phyloP scores from a whole-genome alignment of 2,113 vertebrate species.

The Mirza zaza region DNA sequence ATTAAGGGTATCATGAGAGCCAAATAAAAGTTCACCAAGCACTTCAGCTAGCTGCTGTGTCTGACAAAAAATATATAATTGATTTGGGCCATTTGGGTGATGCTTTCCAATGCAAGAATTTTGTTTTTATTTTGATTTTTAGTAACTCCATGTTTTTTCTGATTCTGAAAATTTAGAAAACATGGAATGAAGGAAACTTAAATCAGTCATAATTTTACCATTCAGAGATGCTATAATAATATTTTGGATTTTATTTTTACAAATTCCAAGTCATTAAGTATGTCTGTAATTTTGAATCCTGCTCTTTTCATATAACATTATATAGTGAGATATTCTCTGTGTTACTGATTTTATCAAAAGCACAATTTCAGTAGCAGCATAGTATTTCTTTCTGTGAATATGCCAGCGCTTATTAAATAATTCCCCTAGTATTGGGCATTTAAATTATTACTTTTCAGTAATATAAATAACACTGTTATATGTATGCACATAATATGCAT shows the following conservation, averaged over 20 bases:
- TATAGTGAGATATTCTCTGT: not conserved
- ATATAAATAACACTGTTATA: not conserved
- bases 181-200: not conserved
- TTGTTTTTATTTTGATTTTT: constrained; percentile 35
- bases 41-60: not conserved
- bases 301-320: not conserved
- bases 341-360: not conserved
- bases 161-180: not conserved
- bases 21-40: not conserved
- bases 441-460: not conserved
- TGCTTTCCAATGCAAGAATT: not conserved
- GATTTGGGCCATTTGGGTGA: not conserved
- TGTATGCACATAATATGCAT: not conserved
- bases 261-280: not conserved
- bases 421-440: not conserved
- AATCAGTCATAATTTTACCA: not conserved
- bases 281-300: not conserved
- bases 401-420: not conserved
- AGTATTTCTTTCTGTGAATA: not conserved
- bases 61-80: not conserved
- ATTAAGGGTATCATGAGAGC: not conserved
- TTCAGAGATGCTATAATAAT: not conserved
- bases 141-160: not conserved
- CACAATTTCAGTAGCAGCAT: not conserved
- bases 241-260: not conserved